phyloP scores from a whole-genome alignment of 2,797 vertebrate genomes.

The Otus scops region DNA sequence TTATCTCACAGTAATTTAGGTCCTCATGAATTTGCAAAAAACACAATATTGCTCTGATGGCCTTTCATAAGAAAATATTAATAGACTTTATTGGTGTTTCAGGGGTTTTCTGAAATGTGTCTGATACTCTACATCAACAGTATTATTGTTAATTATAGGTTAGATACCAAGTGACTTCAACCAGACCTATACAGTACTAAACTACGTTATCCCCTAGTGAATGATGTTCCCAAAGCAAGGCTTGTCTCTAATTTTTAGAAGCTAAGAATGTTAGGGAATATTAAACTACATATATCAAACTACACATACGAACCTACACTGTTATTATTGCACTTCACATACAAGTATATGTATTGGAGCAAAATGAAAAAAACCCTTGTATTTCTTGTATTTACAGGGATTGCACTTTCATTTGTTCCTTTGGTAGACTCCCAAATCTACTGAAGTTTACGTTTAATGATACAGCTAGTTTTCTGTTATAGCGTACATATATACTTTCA shows the following conservation, averaged over 20 bases:
- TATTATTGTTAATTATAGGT: neutral
- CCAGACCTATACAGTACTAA: neutral
- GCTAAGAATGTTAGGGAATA: neutral
- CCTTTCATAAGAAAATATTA: neutral
- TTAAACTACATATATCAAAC: neutral
- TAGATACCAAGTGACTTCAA: neutral
- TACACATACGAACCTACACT: neutral
- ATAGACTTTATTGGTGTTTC: neutral
- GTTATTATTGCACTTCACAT: neutral
- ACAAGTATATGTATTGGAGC: neutral
- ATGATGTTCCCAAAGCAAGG: neutral
- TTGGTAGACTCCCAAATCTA: neutral
- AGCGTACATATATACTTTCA: neutral
- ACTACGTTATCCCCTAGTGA: neutral
- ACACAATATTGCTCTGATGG: neutral
- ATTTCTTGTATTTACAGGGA: neutral
- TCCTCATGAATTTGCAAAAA: neutral
- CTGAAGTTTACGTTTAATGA: neutral
- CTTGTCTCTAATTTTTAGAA: neutral
- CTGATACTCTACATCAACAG: neutral
- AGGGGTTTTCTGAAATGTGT: neutral
- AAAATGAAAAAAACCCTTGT: neutral
- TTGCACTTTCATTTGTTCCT: neutral
- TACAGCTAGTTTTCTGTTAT: neutral
- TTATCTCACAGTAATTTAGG: neutral